phyloP scores from a whole-genome alignment of 2,888 invertebrate genomes.

The Sclerodermus sp. region DNA sequence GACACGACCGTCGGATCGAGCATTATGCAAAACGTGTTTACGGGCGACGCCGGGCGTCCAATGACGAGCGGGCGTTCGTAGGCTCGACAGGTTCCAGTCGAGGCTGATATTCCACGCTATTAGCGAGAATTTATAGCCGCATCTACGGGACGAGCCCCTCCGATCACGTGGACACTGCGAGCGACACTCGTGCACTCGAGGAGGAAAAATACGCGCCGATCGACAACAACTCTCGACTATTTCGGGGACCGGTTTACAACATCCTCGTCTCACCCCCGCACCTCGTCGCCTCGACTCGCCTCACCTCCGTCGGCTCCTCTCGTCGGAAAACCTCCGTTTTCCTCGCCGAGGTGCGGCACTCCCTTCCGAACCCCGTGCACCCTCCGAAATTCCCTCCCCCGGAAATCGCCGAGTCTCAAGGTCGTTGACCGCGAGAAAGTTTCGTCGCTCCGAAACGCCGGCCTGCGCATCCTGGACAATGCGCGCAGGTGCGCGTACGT shows the following conservation, averaged over 20 bases:
- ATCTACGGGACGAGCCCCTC: not conserved
- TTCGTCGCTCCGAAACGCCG: constrained; percentile 2
- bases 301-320: too few relatives aligned
- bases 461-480: too few relatives aligned
- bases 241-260: too few relatives aligned
- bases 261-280: too few relatives aligned
- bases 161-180: constrained; percentile 1
- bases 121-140: not conserved
- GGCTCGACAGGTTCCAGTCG: constrained; percentile 33
- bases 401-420: constrained; percentile 7
- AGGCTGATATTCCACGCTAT: constrained; percentile 2
- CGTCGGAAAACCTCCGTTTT: too few relatives aligned
- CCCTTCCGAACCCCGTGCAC: too few relatives aligned
- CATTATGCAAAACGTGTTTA: constrained; percentile 45
- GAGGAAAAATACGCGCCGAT: too few relatives aligned
- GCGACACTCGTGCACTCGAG: not conserved
- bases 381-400: too few relatives aligned
- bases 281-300: too few relatives aligned
- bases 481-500: too few relatives aligned
- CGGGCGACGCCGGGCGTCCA: constrained; percentile 27
- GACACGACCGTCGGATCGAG: constrained; percentile 19
- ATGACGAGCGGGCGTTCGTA: constrained; percentile 27
- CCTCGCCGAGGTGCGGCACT: too few relatives aligned
- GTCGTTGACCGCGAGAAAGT: constrained; percentile 17
- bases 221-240: too few relatives aligned